Evolutionary conservation across 2,797 vertebrate genomes (phyloP).

Genomic region (Mergus octosetaceus): DNA sequence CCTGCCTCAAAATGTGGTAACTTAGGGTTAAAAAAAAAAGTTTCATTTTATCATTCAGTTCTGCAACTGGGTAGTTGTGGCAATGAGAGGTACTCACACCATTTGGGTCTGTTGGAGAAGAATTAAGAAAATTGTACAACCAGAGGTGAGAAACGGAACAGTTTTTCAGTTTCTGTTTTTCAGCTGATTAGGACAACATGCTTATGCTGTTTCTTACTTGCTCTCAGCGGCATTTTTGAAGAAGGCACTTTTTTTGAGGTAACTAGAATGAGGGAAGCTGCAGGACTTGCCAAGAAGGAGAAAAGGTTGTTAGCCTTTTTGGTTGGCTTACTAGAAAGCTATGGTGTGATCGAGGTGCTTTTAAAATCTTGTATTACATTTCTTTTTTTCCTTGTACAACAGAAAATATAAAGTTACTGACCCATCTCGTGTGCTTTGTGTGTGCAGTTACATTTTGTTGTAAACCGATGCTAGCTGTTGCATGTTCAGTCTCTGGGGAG

Average conservation of each 20-base stretch:
- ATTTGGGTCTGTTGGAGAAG: background rate
- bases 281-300: too few relatives aligned
- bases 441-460: background rate
- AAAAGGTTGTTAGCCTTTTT: background rate
- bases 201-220: background rate
- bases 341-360: background rate
- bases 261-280: background rate
- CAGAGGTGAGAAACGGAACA: background rate
- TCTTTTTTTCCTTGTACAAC: background rate
- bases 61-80: background rate
- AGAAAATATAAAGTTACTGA: background rate
- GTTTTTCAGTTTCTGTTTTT: background rate
- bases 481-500: background rate
- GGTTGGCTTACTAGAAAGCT: background rate
- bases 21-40: background rate
- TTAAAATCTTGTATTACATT: background rate
- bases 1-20: background rate
- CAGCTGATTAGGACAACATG: background rate
- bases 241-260: background rate
- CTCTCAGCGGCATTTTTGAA: background rate
- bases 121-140: background rate
- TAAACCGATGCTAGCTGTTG: background rate
- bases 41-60: background rate
- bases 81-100: background rate
- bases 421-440: background rate